These are phyloP conservation scores for Cyanoderma ruficeps DNA, from an alignment of 2,113 vertebrate genomes.

Conservation along the genomic window DNA sequence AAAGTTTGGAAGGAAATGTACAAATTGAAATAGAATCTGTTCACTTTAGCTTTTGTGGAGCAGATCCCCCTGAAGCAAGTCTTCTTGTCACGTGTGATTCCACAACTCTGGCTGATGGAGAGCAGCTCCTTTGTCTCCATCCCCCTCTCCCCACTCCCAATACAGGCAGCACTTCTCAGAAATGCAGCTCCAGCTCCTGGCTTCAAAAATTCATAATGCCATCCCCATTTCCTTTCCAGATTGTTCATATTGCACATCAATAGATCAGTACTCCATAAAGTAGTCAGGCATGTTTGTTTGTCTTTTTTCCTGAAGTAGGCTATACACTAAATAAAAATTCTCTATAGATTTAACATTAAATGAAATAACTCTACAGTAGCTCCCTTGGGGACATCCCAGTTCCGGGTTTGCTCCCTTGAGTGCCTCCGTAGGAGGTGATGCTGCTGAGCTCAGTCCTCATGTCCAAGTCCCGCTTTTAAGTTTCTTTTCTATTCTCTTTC, in stretches of 20 bases:
- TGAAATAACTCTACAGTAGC: neutral
- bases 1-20: neutral
- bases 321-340: neutral
- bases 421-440: accelerated
- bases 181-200: neutral
- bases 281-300: neutral
- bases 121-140: neutral
- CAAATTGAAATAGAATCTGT: neutral
- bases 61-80: neutral
- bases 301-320: neutral
- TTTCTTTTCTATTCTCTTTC: neutral
- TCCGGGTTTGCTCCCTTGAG: neutral
- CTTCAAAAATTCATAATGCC: neutral
- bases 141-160: neutral
- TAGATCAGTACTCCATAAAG: neutral
- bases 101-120: accelerated
- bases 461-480: neutral
- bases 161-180: neutral
- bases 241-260: neutral
- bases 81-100: neutral
- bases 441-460: neutral
- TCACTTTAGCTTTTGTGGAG: neutral
- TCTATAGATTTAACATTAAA: neutral
- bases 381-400: neutral
- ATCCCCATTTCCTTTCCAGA: neutral